These are phyloP conservation scores for Ranitomeya imitator DNA, from an alignment of 2,113 vertebrate genomes.

Conservation along the genomic window DNA sequence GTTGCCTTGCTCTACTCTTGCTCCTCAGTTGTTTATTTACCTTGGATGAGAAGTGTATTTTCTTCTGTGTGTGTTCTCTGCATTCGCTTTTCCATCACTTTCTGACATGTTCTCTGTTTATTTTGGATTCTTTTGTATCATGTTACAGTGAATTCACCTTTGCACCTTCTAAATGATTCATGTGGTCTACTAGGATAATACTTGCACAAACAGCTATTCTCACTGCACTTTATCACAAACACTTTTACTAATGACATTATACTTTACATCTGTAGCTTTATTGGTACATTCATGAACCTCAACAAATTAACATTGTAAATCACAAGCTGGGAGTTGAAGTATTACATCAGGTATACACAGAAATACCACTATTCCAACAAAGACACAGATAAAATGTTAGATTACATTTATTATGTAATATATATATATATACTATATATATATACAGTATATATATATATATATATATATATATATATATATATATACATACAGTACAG, in stretches of 20 bases:
- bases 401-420: background rate
- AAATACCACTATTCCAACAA: background rate
- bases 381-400: no score
- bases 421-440: background rate
- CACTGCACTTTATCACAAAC: background rate
- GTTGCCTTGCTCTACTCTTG: background rate
- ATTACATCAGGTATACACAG: background rate
- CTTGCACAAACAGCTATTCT: slow-evolving; percentile 1
- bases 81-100: slow-evolving; percentile 11
- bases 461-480: no score
- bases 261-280: background rate
- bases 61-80: slow-evolving; percentile 23
- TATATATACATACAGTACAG: no score
- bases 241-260: slow-evolving; percentile 7
- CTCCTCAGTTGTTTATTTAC: slow-evolving; percentile 4
- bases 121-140: slow-evolving; percentile 18
- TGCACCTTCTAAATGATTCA: slow-evolving; percentile 27
- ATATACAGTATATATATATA: no score
- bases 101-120: slow-evolving; percentile 6
- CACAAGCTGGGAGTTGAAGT: background rate
- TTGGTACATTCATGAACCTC: background rate
- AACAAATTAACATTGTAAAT: background rate
- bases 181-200: background rate
- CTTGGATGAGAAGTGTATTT: slow-evolving; percentile 13
- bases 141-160: slow-evolving; percentile 8